Conservation (phyloP, 1,140 invertebrate genomes). For the Pentalonia nigronervosa region DNA sequence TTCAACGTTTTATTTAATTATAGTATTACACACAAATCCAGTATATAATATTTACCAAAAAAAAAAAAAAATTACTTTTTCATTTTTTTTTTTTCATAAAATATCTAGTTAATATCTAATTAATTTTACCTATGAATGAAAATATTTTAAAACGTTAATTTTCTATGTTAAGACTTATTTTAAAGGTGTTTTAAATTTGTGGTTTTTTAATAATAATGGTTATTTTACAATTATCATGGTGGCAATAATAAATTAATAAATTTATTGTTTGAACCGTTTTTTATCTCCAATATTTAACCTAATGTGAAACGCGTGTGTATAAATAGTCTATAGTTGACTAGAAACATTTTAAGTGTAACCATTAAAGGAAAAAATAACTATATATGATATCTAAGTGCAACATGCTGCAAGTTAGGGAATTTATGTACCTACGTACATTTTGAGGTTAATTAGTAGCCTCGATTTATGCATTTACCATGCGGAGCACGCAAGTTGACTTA, state of each 20-base stretch:
- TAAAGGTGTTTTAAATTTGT: not conserved
- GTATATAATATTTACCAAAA: no score
- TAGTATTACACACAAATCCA: no score
- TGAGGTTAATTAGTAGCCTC: conserved; percentile 14
- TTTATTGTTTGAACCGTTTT: not conserved
- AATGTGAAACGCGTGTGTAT: not conserved
- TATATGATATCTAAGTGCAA: not conserved
- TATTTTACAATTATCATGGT: not conserved
- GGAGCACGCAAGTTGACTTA: not conserved
- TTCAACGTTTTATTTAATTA: not conserved
- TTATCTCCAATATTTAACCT: not conserved
- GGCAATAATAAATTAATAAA: not conserved
- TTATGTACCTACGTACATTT: conserved; percentile 6
- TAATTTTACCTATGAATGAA: not conserved
- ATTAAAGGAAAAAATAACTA: not conserved
- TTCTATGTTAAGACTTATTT: not conserved
- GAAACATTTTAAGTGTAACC: not conserved
- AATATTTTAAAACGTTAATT: not conserved
- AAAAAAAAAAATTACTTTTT: not conserved
- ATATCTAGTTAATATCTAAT: not conserved
- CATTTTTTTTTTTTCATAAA: not conserved
- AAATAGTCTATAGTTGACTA: not conserved
- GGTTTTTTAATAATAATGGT: not conserved
- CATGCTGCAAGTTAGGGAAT: not conserved
- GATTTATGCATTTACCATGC: conserved; percentile 9